Conservation (phyloP, 2,888 invertebrate genomes). For the Apotomis betuletana region DNA sequence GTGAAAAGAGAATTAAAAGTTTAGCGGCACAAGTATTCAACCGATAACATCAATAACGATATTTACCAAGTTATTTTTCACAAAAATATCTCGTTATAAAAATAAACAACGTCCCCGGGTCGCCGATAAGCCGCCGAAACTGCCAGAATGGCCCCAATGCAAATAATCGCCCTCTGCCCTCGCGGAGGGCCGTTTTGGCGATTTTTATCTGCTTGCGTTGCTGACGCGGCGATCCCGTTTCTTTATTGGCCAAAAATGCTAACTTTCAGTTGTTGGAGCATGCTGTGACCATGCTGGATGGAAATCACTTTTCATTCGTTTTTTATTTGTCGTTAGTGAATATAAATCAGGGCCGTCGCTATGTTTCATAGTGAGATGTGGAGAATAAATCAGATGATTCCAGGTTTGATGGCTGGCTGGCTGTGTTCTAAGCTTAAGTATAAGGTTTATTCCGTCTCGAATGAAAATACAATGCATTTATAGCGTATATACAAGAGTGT, state of each 20-base stretch:
- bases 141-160: constrained; percentile 43
- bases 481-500: too few relatives aligned
- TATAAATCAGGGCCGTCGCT: too few relatives aligned
- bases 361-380: too few relatives aligned
- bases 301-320: background rate
- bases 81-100: constrained; percentile 25
- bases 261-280: constrained; percentile 57
- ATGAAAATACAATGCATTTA: too few relatives aligned
- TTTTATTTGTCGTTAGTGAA: background rate
- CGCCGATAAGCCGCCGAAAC: constrained; percentile 60
- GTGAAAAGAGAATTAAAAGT: too few relatives aligned
- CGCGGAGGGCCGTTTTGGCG: constrained; percentile 41
- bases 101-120: constrained; percentile 62
- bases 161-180: constrained; percentile 49
- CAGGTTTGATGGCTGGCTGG: too few relatives aligned
- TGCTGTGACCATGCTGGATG: constrained; percentile 47
- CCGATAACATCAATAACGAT: background rate
- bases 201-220: constrained; percentile 60
- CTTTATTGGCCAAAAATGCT: constrained; percentile 81
- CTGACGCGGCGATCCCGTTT: constrained; percentile 75
- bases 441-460: too few relatives aligned
- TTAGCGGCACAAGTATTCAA: background rate
- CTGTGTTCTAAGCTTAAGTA: too few relatives aligned
- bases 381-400: too few relatives aligned
- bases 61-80: constrained; percentile 1